These are phyloP conservation scores for Microplitis manilae DNA, from an alignment of 2,888 invertebrate species.

Conservation along the genomic window DNA sequence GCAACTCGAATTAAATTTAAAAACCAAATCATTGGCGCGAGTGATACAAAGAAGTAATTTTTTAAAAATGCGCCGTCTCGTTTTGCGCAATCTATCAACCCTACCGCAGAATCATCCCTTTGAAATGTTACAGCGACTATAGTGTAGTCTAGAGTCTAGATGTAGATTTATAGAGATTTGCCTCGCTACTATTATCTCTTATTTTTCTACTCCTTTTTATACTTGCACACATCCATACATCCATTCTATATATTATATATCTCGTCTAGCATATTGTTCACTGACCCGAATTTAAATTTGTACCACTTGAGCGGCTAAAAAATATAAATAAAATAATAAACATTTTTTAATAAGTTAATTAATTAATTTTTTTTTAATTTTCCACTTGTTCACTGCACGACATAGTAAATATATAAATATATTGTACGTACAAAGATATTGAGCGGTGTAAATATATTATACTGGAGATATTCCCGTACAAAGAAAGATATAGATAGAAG, in stretches of 20 bases:
- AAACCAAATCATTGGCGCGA: constrained; percentile 31
- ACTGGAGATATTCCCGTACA: neutral
- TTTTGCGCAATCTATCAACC: constrained; percentile 39
- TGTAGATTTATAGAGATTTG: too few species aligned
- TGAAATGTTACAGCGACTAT: constrained; percentile 6
- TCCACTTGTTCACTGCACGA: neutral
- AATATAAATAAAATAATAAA: constrained; percentile 25
- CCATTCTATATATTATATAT: constrained; percentile 25
- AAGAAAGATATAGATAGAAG: neutral
- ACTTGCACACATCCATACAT: neutral
- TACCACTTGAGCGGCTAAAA: constrained; percentile 49
- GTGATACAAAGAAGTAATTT: constrained; percentile 43
- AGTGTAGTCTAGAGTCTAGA: too few species aligned
- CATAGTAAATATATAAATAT: neutral
- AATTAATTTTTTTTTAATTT: neutral
- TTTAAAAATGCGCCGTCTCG: constrained; percentile 48
- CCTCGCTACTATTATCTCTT: constrained; percentile 41
- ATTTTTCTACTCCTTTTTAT: constrained; percentile 20
- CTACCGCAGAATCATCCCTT: constrained; percentile 4
- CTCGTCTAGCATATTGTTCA: constrained; percentile 51
- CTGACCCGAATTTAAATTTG: constrained; percentile 54
- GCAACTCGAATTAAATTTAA: constrained; percentile 22
- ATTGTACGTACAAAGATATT: neutral
- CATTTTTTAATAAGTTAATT: neutral
- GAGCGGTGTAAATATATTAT: neutral